Evolutionary conservation across 2,888 invertebrate species (phyloP), one percentile per base, ranked within the genome.

Genomic region (Phalangium opilio): DNA sequence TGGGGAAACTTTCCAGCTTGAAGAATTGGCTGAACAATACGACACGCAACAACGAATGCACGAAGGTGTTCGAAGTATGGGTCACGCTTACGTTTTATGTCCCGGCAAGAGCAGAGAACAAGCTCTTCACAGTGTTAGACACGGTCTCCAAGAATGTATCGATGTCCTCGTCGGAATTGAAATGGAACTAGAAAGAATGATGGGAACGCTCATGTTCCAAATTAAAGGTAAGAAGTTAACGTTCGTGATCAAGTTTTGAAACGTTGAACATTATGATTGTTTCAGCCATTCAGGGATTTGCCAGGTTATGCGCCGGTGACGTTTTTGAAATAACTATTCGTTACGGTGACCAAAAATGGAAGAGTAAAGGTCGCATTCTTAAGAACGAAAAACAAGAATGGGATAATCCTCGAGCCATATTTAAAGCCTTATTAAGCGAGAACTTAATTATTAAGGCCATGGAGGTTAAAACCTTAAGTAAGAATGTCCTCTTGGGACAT

Each of bases 301-400:
- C 75, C 4, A 64, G 74, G 5, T 64, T 75, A 33, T 71, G 72
- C 58, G 67, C 72, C 2, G 75, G 75, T 3, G 75, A 75, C 60
- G 69, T 71, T 20, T 75, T 73, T 63, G 74, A 74, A 58, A 70
- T 75, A 20, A 64, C 65, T 3, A 61, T 75, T 11, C 63, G 69
- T 45, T 71, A 74, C 56, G 74, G 74, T 4, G 58, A 61, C 15
- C 73, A 73, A 60, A 74, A 74, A 59, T 75, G 74, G 73, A 72
- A 73, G 58, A 66, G 69, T 7, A 64, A 69, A 49, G 73, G 73
- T 2, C 62, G 68, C 43, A 65, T 74, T n/a, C 65, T 67, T 46
- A 67, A 68, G 50, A 67, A 68, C 54, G 64, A 66, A 45, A 63
- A 62, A 36, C 74, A 75, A 61, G 63, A 62, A 35, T 75, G 74